Base-by-base conservation (phyloP, 1,140 invertebrate species). In the Solenopsis invicta region DNA sequence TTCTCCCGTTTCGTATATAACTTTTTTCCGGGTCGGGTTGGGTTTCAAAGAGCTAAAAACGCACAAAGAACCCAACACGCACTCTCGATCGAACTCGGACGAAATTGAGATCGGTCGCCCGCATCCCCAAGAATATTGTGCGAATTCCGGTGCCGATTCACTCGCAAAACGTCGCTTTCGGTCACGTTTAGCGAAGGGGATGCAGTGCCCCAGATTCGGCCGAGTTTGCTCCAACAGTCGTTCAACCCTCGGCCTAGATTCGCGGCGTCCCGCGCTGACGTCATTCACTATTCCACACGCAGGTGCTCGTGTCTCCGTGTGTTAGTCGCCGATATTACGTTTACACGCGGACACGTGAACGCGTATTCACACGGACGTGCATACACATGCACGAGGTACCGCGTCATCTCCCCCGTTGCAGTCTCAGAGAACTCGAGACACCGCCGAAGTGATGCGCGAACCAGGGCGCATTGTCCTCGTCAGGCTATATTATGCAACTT, bases 161-260 rank as follows among this genome's bases (percentile, higher is more conserved):
- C 37, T 48, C 45, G 21, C 37, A n/a, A 69, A 74, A 62, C 84
- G 84, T 69, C 86, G 75, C 85, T 88, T 87, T 87, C 87, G 88
- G 91, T 88, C 89, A 90, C 89, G 86, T 94, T 94, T 93, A 94
- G 94, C 94, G 91, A 94, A 91, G 93, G 77, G 93, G 93, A 93
- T 94, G 93, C 93, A 91, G 91, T 88, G 92, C 82, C 91, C 92
- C 88, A 94, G 91, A 93, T 94, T 94, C 92, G 91, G 89, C 87
- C 89, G 90, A 92, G 91, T 89, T 90, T 87, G 91, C 93, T 93
- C 90, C 91, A 93, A 92, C 91, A 95, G 94, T 94, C 94, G 94
- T 95, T 94, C 94, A 94, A 95, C 94, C 93, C 94, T 93, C 94
- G 94, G 92, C 94, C 94, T 94, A 94, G 93, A 93, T 94, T 93